Conservation (phyloP, 2,888 invertebrate genomes). For the Fissipunctia ypsillon region DNA sequence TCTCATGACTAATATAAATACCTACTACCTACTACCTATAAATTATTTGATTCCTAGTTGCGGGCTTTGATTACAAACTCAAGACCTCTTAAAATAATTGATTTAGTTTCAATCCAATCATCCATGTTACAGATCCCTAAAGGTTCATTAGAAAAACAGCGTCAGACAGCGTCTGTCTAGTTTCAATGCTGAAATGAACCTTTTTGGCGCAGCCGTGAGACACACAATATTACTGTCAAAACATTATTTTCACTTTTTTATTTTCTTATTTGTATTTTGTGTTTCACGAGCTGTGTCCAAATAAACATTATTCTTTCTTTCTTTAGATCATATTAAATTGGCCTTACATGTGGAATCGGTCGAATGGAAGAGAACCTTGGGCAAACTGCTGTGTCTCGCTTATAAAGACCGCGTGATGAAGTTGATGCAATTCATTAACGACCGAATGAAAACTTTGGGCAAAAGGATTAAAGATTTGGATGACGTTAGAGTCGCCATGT, state of each 20-base stretch:
- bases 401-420: constrained; percentile 93
- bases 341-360: constrained; percentile 94
- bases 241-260: too few species aligned
- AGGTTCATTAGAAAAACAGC: too few species aligned
- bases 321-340: constrained; percentile 91
- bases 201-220: too few species aligned
- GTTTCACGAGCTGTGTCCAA: too few species aligned
- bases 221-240: too few species aligned
- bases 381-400: constrained; percentile 92
- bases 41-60: not conserved
- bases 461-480: constrained; percentile 94
- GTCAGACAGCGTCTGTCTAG: too few species aligned
- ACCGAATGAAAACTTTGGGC: constrained; percentile 92
- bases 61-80: not conserved
- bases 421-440: constrained; percentile 94
- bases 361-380: constrained; percentile 94
- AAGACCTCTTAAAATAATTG: not conserved
- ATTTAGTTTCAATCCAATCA: not conserved
- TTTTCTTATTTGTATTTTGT: too few species aligned
- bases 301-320: too few species aligned
- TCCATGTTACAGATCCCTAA: constrained; percentile 82
- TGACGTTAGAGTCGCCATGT: constrained; percentile 95
- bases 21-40: too few species aligned
- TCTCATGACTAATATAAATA: not conserved
- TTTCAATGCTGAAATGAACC: too few species aligned